Percentiles rank a stretch among this genome's conserved stretches.
These are phyloP conservation scores for Columba livia DNA, from an alignment of 2,113 vertebrate genomes.

Conservation along the genomic window DNA sequence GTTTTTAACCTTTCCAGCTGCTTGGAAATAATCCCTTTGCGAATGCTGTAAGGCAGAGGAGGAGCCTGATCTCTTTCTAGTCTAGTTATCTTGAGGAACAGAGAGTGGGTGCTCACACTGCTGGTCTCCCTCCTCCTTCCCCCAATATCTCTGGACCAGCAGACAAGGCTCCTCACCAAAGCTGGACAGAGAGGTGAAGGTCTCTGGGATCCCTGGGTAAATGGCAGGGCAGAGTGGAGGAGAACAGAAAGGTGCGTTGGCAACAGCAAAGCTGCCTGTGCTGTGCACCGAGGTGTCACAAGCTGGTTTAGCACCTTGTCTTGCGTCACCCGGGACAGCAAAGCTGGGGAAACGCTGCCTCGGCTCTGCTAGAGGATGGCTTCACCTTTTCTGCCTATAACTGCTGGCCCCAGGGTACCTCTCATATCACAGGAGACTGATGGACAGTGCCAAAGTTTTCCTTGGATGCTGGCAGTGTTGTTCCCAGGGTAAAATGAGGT, in stretches of 20 bases:
- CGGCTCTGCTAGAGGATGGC: not conserved
- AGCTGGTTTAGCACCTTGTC: not conserved
- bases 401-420: not conserved
- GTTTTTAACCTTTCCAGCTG: not conserved
- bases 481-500: not conserved
- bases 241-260: not conserved
- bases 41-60: not conserved
- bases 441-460: not conserved
- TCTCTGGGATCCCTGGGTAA: not conserved
- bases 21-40: not conserved
- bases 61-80: not conserved
- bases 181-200: not conserved
- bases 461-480: not conserved
- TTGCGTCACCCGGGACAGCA: not conserved
- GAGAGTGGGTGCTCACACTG: not conserved
- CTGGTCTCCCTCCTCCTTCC: not conserved
- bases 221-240: not conserved
- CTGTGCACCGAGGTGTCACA: not conserved
- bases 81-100: not conserved
- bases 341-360: not conserved
- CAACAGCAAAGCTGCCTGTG: not conserved
- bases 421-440: not conserved
- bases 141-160: not conserved
- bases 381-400: not conserved
- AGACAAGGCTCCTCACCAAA: not conserved